Conservation (phyloP, 2,113 vertebrate genomes). For the Stercorarius parasiticus region DNA sequence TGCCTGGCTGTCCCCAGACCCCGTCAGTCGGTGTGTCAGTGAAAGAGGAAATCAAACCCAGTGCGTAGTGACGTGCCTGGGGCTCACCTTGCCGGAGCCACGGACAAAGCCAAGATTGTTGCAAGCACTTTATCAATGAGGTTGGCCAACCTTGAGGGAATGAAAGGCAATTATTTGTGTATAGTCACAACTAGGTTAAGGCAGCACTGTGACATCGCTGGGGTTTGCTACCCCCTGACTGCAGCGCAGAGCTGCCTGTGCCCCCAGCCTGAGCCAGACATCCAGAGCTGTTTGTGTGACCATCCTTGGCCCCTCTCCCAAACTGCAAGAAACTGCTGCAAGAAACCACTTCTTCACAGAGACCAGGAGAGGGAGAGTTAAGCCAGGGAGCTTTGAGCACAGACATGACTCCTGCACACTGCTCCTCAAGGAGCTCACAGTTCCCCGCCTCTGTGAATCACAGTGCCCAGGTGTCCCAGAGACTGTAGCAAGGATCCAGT, state of each 20-base stretch:
- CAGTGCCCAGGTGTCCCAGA: not conserved
- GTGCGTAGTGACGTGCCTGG: fast-evolving
- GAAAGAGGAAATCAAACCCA: not conserved
- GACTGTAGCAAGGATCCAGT: not conserved
- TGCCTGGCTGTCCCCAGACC: not conserved
- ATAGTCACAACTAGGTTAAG: not conserved
- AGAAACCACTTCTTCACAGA: not conserved
- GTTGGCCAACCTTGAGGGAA: not conserved
- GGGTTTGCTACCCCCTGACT: not conserved
- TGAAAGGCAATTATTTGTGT: too few relatives aligned
- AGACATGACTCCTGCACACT: not conserved
- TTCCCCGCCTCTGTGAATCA: not conserved
- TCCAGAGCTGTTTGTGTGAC: not conserved
- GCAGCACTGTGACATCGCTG: not conserved
- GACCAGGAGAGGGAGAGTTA: not conserved
- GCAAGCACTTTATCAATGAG: not conserved
- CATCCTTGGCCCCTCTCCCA: not conserved
- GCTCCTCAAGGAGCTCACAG: not conserved
- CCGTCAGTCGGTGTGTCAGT: fast-evolving
- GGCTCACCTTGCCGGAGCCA: not conserved
- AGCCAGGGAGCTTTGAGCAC: not conserved
- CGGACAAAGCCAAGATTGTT: not conserved
- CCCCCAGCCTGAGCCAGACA: not conserved
- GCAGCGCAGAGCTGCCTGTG: not conserved
- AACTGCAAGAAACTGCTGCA: not conserved